Conservation (phyloP, 2,888 invertebrate species). For the Branchellion lobata region DNA sequence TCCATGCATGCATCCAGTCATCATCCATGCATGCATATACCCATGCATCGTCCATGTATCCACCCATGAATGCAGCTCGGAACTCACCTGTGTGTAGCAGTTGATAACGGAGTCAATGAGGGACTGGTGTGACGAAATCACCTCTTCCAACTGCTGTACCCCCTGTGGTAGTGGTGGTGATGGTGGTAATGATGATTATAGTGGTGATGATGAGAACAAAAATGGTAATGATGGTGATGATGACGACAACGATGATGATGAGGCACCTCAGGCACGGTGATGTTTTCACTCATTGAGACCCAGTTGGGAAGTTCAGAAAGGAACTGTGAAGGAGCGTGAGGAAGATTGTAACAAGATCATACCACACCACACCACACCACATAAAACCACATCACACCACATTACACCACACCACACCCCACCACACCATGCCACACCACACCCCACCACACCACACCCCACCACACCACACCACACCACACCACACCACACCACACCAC, state of each 20-base stretch:
- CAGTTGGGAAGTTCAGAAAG: conserved; percentile 78
- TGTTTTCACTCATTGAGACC: conserved; percentile 82
- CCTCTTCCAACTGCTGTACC: conserved; percentile 84
- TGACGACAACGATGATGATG: too few relatives aligned
- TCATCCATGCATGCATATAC: too few relatives aligned
- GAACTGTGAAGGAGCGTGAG: conserved; percentile 54
- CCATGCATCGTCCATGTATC: too few relatives aligned
- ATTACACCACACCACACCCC: neutral
- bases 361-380: conserved; percentile 6
- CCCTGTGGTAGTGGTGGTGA: too few relatives aligned
- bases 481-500: neutral
- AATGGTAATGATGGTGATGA: too few relatives aligned
- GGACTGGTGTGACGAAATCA: conserved; percentile 87
- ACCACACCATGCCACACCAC: too few relatives aligned
- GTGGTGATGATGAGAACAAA: too few relatives aligned
- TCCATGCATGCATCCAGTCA: too few relatives aligned
- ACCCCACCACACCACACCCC: neutral
- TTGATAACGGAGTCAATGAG: conserved; percentile 95
- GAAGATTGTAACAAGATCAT: neutral
- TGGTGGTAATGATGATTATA: too few relatives aligned
- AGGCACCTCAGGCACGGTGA: conserved; percentile 64
- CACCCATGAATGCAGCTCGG: too few relatives aligned
- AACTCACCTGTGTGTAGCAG: conserved; percentile 82
- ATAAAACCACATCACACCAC: conserved; percentile 3
- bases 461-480: neutral